These are phyloP conservation scores for Asobara japonica DNA, from an alignment of 1,140 invertebrate species.

Conservation along the genomic window DNA sequence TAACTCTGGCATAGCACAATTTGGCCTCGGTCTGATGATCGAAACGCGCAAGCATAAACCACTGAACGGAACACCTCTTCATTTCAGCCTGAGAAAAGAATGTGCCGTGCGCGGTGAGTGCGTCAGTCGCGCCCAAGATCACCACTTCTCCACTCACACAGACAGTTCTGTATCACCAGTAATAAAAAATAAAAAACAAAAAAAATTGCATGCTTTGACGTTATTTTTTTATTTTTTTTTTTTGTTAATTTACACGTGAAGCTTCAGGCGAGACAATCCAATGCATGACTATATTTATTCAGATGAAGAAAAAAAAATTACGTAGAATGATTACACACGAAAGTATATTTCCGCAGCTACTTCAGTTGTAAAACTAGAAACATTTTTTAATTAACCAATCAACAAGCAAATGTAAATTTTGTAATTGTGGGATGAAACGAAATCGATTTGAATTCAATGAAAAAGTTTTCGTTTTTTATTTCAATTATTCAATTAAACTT, in stretches of 20 bases:
- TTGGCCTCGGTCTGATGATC: slow-evolving; percentile 89
- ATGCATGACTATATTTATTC: not conserved
- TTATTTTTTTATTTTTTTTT: slow-evolving; percentile 23
- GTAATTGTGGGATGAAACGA: not conserved
- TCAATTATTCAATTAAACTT: too few species aligned
- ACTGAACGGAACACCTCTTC: slow-evolving; percentile 88
- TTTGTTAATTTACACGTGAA: not conserved
- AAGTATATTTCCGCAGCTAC: not conserved
- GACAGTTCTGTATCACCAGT: slow-evolving; percentile 65
- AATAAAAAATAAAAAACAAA: slow-evolving; percentile 55
- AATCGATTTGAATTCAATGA: not conserved
- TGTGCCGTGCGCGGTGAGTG: slow-evolving; percentile 89
- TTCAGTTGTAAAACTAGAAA: not conserved
- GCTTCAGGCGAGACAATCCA: not conserved
- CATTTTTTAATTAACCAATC: not conserved
- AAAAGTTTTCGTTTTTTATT: not conserved
- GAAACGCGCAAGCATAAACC: slow-evolving; percentile 79
- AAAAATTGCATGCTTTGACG: slow-evolving; percentile 40
- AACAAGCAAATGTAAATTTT: not conserved
- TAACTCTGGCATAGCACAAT: slow-evolving; percentile 86
- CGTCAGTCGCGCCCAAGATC: slow-evolving; percentile 62
- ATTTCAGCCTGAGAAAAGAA: slow-evolving; percentile 91
- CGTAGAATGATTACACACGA: not conserved
- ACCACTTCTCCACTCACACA: slow-evolving; percentile 58
- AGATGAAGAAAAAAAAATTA: not conserved